phyloP scores from a whole-genome alignment of 23 tunicate species.

The Trididemnum clinides region DNA sequence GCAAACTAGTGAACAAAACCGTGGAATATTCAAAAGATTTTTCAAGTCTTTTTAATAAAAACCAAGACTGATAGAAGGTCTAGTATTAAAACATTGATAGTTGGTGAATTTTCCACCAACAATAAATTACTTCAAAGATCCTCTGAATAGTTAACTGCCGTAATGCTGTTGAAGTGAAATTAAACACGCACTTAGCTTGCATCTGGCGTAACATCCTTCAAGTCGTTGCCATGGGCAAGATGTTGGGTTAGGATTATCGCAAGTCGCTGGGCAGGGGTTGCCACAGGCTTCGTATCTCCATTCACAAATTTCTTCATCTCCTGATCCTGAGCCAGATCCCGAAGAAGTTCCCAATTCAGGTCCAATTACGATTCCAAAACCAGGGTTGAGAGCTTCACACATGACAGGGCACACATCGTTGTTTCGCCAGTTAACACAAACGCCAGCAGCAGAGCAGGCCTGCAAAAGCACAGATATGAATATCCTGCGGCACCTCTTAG shows the following conservation, averaged over 20 bases:
- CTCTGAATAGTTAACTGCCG: no score
- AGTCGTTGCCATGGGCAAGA: conserved; percentile 77
- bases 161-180: no score
- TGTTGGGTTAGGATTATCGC: conserved; percentile 65
- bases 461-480: no score
- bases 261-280: conserved; percentile 92
- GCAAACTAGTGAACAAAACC: no score
- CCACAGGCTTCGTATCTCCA: conserved; percentile 92
- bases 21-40: no score
- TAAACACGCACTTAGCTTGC: conserved; percentile 59
- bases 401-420: conserved; percentile 92
- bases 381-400: conserved; percentile 93
- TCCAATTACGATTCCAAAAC: conserved; percentile 21
- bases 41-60: no score
- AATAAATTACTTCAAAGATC: no score
- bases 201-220: conserved; percentile 87
- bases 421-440: conserved; percentile 81
- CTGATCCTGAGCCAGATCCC: conserved; percentile 30
- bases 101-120: no score
- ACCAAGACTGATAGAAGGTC: no score
- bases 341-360: neutral
- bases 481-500: no score
- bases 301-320: conserved; percentile 59
- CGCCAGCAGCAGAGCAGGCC: conserved; percentile 81
- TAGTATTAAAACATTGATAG: no score